Evolutionary conservation across 2,797 vertebrate genomes (phyloP), one percentile per base, ranked within the genome.

Genomic region (Apodemus agrarius): DNA sequence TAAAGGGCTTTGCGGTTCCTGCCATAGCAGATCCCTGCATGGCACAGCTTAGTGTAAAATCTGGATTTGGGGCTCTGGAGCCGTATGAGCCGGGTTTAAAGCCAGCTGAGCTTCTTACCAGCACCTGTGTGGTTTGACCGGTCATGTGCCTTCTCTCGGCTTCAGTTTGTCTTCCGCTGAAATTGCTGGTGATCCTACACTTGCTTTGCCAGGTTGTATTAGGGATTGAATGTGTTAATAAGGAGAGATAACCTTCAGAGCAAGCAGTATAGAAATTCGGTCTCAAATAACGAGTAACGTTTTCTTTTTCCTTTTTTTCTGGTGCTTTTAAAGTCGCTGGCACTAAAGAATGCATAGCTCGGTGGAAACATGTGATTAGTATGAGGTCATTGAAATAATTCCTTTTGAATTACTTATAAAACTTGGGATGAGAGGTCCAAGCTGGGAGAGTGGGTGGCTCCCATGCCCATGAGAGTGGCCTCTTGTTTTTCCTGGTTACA

Each of bases 401-500:
- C 34, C 61, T 10, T 24, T 13, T 54, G n/a, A 76, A 24, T 59
- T 67, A 72, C 65, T 85, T 82, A 46, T 19, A 54, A 22, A 65
- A 74, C 11, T 54, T 29, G 16, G 29, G 24, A 29, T 2, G 11
- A 37, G 43, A 63, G 69, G 61, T 78, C 29, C 43, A 76, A 76
- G 43, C 31, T 16, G 75, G 43, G 43, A 76, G 43, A 61, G 37
- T 3, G 40, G 14, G 24, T 29, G 17, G 19, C 63, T 49, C 22
- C 46, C 29, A 16, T 0, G 0, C 16, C 54, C 29, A 22, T 29
- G 4, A 3, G 43, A 76, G 34, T 2, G 24, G 67, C 43, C 19
- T 91, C 61, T 88, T 80, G 12, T 79, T 93, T 87, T 54, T 63
- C 40, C 37, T 84, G 59, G 49, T 5, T 57, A 46, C 16, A 79